Conservation (phyloP, 1,140 invertebrate species). For the Aphis craccivora region DNA sequence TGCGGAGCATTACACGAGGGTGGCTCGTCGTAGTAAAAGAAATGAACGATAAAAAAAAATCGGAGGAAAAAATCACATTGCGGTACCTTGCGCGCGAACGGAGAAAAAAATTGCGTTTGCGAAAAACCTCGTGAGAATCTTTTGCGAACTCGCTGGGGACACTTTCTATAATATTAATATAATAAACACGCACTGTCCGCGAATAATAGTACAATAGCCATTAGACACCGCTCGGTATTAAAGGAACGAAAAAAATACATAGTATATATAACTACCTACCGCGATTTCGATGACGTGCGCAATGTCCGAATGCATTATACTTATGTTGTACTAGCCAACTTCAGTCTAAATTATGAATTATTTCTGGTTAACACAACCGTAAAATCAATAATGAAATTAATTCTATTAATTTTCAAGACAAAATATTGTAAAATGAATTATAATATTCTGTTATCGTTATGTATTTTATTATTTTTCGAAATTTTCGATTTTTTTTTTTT, state of each 20-base stretch:
- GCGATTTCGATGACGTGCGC: not conserved
- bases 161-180: not conserved
- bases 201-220: not conserved
- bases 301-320: not conserved
- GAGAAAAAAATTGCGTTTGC: not conserved
- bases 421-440: not conserved
- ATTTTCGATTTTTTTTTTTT: not conserved
- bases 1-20: not conserved
- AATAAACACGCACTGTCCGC: not conserved
- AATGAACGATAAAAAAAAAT: not conserved
- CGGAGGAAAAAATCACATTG: slow-evolving; percentile 28
- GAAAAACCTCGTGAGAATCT: slow-evolving; percentile 47
- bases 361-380: too few relatives aligned
- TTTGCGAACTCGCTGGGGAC: not conserved
- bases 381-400: not conserved
- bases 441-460: not conserved
- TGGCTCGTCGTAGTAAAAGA: not conserved
- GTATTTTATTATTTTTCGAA: not conserved
- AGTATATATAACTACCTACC: not conserved
- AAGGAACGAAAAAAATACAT: not conserved
- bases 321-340: not conserved
- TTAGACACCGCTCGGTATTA: not conserved
- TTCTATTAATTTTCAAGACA: not conserved
- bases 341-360: not conserved
- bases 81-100: not conserved